Evolutionary conservation across 2,888 invertebrate genomes (phyloP).

Genomic region (Theretra japonica): DNA sequence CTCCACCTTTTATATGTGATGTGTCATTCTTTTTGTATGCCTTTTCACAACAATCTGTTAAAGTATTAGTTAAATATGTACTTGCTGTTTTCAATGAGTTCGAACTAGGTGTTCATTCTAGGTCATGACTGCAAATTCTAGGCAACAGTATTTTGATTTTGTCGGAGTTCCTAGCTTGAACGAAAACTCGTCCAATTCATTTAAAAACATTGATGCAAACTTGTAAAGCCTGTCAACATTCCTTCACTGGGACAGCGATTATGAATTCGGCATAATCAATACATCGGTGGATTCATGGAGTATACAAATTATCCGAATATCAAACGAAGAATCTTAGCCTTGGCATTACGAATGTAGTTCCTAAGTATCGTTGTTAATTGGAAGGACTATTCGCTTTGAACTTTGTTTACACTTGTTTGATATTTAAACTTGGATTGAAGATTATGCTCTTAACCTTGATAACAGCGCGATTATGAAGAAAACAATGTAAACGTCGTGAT

Average conservation of each 20-base stretch:
- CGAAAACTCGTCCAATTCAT: background rate
- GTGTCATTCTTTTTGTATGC: background rate
- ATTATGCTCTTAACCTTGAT: conserved; percentile 35
- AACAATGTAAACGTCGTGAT: conserved; percentile 9
- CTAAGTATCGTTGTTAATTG: conserved; percentile 29
- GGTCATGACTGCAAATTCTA: background rate
- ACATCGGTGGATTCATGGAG: conserved; percentile 2
- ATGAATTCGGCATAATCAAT: conserved; percentile 41
- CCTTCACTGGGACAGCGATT: conserved; percentile 30
- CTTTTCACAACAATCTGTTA: background rate
- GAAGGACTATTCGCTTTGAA: conserved; percentile 24
- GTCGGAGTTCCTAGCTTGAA: background rate
- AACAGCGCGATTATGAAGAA: conserved; percentile 22
- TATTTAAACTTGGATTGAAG: conserved; percentile 25
- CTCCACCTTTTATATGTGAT: conserved; percentile 6
- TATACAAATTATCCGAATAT: conserved; percentile 48
- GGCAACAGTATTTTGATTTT: background rate
- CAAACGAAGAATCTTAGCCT: conserved; percentile 46
- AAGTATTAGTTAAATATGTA: background rate
- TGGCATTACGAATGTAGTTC: conserved; percentile 44
- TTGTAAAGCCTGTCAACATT: conserved; percentile 9
- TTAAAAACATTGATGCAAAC: conserved; percentile 25
- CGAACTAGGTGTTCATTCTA: background rate
- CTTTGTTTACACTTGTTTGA: conserved; percentile 27
- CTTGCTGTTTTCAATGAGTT: background rate